A percentile compares a stretch with the other conserved stretches of the same genome.
Conservation (phyloP, 2,113 vertebrate genomes). For the Daboia siamensis region DNA sequence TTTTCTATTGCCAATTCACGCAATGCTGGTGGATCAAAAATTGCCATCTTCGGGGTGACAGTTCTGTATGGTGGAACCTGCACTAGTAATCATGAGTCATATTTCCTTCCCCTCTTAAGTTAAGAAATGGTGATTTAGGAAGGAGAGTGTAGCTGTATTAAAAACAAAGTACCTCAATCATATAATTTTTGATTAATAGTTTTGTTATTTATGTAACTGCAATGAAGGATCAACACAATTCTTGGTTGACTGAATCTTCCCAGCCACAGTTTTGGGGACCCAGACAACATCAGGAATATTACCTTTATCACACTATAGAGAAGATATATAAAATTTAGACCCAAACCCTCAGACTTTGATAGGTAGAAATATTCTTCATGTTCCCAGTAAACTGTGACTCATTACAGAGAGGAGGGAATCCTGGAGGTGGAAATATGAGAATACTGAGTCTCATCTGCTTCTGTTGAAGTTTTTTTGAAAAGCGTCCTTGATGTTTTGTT, state of each 20-base stretch:
- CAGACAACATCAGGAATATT: too few species aligned
- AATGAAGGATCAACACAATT: background rate
- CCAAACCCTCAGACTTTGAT: background rate
- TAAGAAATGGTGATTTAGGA: background rate
- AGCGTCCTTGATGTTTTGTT: background rate
- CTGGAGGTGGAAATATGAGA: background rate
- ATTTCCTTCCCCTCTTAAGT: constrained; percentile 24
- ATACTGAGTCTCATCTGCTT: background rate
- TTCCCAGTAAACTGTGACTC: background rate
- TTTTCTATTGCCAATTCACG: constrained; percentile 73
- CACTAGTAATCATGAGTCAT: constrained; percentile 41
- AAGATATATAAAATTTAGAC: background rate
- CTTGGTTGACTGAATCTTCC: background rate
- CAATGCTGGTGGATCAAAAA: constrained; percentile 63
- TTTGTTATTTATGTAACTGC: background rate
- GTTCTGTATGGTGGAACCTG: constrained; percentile 50
- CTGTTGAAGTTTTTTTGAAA: background rate
- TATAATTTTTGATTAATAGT: background rate
- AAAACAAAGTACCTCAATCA: background rate
- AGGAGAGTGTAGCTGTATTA: constrained; percentile 51
- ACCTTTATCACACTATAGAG: background rate
- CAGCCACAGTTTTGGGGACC: background rate
- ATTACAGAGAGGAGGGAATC: background rate
- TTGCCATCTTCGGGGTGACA: constrained; percentile 46
- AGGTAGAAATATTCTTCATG: background rate